Conservation (phyloP, 2,797 vertebrate species). For the Sarcophilus harrisii region DNA sequence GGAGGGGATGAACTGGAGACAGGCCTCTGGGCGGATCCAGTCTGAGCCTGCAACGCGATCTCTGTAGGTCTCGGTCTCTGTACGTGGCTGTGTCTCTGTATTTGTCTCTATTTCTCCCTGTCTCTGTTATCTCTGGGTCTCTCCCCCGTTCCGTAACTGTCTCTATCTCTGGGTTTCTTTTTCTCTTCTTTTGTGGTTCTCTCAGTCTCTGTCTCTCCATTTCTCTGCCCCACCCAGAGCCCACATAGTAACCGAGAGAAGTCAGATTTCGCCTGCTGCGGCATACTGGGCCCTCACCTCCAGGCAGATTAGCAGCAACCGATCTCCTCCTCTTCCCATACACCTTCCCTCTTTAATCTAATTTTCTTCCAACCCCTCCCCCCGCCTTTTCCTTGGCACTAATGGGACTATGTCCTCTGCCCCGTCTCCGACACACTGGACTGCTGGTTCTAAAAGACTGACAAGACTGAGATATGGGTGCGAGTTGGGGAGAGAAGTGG, state of each 20-base stretch:
- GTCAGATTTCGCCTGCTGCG: not conserved
- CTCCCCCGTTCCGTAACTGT: not conserved
- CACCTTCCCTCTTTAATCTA: not conserved
- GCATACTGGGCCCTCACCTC: constrained; percentile 26
- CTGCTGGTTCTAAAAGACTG: not conserved
- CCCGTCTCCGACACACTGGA: not conserved
- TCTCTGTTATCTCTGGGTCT: not conserved
- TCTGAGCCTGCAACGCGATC: constrained; percentile 80
- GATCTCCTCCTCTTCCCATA: not conserved
- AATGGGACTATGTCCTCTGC: not conserved
- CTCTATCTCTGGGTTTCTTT: not conserved
- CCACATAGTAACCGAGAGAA: not conserved
- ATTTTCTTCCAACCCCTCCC: constrained; percentile 50
- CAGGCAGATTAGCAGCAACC: constrained; percentile 2
- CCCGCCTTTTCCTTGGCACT: constrained; percentile 54
- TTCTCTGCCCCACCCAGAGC: constrained; percentile 1
- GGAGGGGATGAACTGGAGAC: not conserved
- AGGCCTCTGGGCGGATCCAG: constrained; percentile 67
- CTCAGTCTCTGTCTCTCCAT: constrained; percentile 20
- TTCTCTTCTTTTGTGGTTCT: not conserved
- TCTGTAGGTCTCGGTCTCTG: constrained; percentile 54
- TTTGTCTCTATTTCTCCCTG: not conserved
- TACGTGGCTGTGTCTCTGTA: not conserved
- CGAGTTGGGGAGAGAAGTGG: not conserved
- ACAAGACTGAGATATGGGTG: not conserved